Base-by-base conservation (phyloP, 2,888 invertebrate species). In the Orchestes rusci region DNA sequence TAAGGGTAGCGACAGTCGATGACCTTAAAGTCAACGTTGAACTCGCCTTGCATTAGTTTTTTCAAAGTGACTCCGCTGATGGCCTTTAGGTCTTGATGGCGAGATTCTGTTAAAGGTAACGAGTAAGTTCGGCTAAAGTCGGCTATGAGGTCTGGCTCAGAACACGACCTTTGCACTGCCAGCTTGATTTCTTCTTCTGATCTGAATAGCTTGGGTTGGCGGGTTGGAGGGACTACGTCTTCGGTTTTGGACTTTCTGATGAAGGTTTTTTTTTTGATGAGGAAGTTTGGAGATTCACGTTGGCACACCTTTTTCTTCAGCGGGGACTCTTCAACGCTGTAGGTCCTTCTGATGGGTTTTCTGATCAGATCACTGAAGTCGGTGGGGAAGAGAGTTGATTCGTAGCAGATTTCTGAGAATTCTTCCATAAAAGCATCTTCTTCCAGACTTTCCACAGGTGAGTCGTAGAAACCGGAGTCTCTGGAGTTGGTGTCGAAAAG, bases 1-100 rank as follows among this genome's bases (percentile, higher is more conserved):
- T 50, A 50, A 17, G 50, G 50, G 16, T 47, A 50, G 8, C 50
- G 34, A 28, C 50, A 50, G 30, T 50, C 50, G n/a, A 50, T 48
- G 7, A 50, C 41, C 35, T 44, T 50, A 17, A 48, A 50, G 27
- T 30, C 36, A 3, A 43, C 43, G 8, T 13, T 40, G 20, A 32
- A 50, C 36, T 41, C 44, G 10, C 50, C 50, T 16, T 33, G 33
- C 8, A 50, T 3, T 16, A 50, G 18, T 39, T 23, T 34, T 30
- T 19, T 39, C 27, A 50, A 31, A 2, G 50, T 50, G 7, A 10
- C 23, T n/a, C 32, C 33, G 15, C 34, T 27, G 18, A 50, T 48
- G 4, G 47, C 44, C 39, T 34, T 50, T 3, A 50, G 20, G 35
- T 50, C 47, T 16, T 44, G 37, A 47, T 50, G 50, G 17, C 45